Conservation (phyloP, 2,113 vertebrate genomes). For the Coryphaenoides rupestris region DNA sequence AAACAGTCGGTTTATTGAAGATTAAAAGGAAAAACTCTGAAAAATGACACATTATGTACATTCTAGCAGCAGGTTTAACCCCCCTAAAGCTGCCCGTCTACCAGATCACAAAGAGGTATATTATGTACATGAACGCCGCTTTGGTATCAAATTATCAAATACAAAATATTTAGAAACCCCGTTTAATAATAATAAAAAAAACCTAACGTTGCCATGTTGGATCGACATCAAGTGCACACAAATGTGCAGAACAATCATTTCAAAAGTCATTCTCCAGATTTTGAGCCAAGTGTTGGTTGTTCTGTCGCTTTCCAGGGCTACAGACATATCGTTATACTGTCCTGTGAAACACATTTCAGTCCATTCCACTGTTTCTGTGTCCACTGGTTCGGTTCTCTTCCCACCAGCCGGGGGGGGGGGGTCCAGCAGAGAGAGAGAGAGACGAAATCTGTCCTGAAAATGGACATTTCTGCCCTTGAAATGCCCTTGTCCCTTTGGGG, state of each 20-base stretch:
- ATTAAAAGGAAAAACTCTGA: background rate
- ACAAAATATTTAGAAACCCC: slow-evolving; percentile 25
- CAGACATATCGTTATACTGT: background rate
- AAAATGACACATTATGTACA: slow-evolving; percentile 42
- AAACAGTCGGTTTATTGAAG: background rate
- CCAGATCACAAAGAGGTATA: too few relatives aligned
- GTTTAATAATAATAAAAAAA: too few relatives aligned
- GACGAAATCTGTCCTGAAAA: background rate
- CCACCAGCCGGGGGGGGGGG: too few relatives aligned
- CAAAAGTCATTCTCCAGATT: background rate
- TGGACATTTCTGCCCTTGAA: too few relatives aligned
- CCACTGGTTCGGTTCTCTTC: background rate
- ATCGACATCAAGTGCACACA: slow-evolving; percentile 18
- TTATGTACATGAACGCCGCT: background rate
- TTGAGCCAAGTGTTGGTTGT: background rate
- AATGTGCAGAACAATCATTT: background rate
- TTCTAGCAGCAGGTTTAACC: slow-evolving; percentile 27
- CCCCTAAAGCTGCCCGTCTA: too few relatives aligned
- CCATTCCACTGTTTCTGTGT: too few relatives aligned
- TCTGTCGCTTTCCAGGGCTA: background rate
- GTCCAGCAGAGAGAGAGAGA: background rate
- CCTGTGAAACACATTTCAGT: too few relatives aligned
- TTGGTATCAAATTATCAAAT: slow-evolving; percentile 47
- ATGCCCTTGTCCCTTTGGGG: background rate
- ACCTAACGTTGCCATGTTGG: slow-evolving; percentile 26